phyloP scores from a whole-genome alignment of 2,797 vertebrate species.

The Takifugu ocellatus region DNA sequence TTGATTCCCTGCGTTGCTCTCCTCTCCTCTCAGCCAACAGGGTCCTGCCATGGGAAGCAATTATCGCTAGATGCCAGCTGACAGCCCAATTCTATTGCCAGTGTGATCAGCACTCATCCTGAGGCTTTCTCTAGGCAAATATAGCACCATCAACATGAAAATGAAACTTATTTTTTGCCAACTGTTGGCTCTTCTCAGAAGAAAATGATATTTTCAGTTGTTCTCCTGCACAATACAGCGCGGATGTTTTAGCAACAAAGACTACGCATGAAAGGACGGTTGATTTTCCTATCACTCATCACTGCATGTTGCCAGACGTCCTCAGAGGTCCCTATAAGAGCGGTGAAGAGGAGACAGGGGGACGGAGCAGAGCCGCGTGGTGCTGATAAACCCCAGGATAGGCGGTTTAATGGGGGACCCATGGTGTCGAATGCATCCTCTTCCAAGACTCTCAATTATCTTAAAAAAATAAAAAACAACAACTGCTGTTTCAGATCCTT shows the following conservation, averaged over 20 bases:
- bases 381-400: constrained; percentile 2
- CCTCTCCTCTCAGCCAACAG: constrained; percentile 74
- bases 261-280: neutral
- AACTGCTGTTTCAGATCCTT: neutral
- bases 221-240: constrained; percentile 81
- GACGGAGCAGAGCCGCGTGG: constrained; percentile 7
- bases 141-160: constrained; percentile 92
- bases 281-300: constrained; percentile 65
- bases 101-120: constrained; percentile 88
- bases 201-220: constrained; percentile 82
- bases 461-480: no score
- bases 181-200: constrained; percentile 91
- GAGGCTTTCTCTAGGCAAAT: constrained; percentile 98
- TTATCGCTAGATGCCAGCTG: constrained; percentile 97
- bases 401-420: constrained; percentile 14
- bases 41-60: constrained; percentile 99
- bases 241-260: constrained; percentile 67
- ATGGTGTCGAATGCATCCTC: neutral
- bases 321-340: constrained; percentile 15
- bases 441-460: no score
- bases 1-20: constrained; percentile 48
- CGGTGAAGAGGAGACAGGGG: constrained; percentile 3
- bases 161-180: constrained; percentile 93
- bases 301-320: constrained; percentile 17
- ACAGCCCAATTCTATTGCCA: constrained; percentile 91